Base-by-base conservation (phyloP, 1,140 invertebrate species). In the Trichonephila inaurata region DNA sequence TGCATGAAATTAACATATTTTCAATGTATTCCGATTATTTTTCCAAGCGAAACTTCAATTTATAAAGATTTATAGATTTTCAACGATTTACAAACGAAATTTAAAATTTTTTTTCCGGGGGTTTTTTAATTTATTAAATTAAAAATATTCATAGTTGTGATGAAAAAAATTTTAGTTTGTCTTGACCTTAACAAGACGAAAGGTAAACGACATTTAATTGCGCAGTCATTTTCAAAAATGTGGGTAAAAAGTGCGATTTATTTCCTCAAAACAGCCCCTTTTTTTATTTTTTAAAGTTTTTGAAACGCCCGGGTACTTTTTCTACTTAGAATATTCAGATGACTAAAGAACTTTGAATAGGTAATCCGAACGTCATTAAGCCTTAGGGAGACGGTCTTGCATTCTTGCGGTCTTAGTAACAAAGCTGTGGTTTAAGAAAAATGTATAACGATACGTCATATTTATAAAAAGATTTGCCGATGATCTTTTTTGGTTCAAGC, bases 191-290 rank as follows among this genome's bases (percentile, higher is more conserved):
- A 33, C 28, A 28, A 77, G 69, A 51, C 51, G 51, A 51, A 51
- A 77, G 72, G 72, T 77, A 40, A 77, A 77, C 72, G 72, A 77
- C 72, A 40, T 40, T 77, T 77, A 8, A 40, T 33, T 19, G 72
- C 72, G 16, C 33, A 40, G 33, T 77, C 28, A 16, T 24, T 18
- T 77, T 77, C 69, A 77, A 77, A 28, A n/a, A 69, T 69, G 19
- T 8, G n/a, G 66, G 21, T n/a, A 24, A 28, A n/a, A n/a, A n/a
- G 3, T 3, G 0, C 7, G 21, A 69, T 7, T 28, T 24, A 24
- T 28, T 28, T 12, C 66, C 24, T 69, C 24, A 24, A 16, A 69
- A 69, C 61, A 3, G n/a, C 16, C 12, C 4, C 21, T 69, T 14
- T 8, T 28, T 24, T 69, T 69, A 69, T 69, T 51, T 51, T 51